Evolutionary conservation across 1,140 invertebrate genomes (phyloP).

Genomic region (Ceratina calcarata): DNA sequence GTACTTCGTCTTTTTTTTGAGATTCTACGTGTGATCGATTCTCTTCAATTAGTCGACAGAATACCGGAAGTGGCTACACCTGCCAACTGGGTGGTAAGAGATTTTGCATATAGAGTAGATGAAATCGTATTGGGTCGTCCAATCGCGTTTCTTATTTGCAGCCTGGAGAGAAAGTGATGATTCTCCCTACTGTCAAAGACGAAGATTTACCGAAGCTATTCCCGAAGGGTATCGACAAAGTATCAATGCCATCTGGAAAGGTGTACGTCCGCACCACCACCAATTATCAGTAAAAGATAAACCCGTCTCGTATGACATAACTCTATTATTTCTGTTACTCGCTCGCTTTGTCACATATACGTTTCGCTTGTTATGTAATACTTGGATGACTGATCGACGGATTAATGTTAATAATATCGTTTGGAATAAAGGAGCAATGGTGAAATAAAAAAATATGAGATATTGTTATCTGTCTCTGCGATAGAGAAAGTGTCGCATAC

Average conservation of each 20-base stretch:
- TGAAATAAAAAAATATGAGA: not conserved
- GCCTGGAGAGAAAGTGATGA: constrained; percentile 91
- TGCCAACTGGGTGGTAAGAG: constrained; percentile 90
- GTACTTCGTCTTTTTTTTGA: constrained; percentile 77
- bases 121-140: no score
- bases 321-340: no score
- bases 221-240: constrained; percentile 85
- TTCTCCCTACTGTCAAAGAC: constrained; percentile 86
- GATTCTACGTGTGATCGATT: constrained; percentile 93
- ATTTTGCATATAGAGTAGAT: no score
- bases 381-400: no score
- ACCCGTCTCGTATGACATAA: not conserved
- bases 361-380: no score
- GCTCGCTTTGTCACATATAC: no score
- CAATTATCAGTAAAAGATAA: constrained; percentile 80
- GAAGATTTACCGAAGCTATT: constrained; percentile 87
- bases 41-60: constrained; percentile 89
- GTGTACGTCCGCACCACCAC: constrained; percentile 89
- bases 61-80: constrained; percentile 89
- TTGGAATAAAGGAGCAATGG: no score
- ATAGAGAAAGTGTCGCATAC: constrained; percentile 60
- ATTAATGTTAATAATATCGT: no score
- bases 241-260: constrained; percentile 89
- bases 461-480: not conserved
- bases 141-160: constrained; percentile 74